These are phyloP conservation scores for Glaucopsyche alexis DNA, from an alignment of 2,888 invertebrate species.

Conservation along the genomic window DNA sequence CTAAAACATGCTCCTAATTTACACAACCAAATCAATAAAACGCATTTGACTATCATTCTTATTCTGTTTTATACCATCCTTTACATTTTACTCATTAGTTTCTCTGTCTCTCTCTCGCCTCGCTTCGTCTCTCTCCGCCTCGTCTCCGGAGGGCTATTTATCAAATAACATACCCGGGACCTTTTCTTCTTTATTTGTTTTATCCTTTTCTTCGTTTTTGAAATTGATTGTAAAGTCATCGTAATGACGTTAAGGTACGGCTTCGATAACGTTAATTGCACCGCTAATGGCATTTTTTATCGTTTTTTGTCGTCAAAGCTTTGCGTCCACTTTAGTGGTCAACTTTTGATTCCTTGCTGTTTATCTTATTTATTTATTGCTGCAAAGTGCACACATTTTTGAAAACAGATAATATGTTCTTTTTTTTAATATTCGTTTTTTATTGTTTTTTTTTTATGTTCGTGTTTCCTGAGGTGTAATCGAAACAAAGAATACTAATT, in stretches of 20 bases:
- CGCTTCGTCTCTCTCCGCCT: conserved; percentile 62
- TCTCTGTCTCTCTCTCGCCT: conserved; percentile 57
- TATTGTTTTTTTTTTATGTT: too few species aligned
- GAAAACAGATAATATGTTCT: background rate
- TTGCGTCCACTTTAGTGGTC: background rate
- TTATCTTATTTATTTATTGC: conserved; percentile 1
- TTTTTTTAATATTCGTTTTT: too few species aligned
- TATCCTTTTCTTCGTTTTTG: conserved; percentile 71
- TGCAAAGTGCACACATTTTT: too few species aligned
- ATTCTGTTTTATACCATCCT: conserved; percentile 60
- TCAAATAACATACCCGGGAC: conserved; percentile 77
- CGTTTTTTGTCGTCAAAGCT: background rate
- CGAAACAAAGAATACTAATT: background rate
- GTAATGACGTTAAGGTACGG: conserved; percentile 71
- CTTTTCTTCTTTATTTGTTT: conserved; percentile 77
- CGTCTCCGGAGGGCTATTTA: conserved; percentile 76
- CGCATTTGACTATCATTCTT: conserved; percentile 71
- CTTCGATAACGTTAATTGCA: conserved; percentile 69
- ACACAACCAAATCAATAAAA: conserved; percentile 48
- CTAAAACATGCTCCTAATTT: conserved; percentile 40
- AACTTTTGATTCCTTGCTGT: background rate
- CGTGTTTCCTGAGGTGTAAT: too few species aligned
- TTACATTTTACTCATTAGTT: conserved; percentile 69
- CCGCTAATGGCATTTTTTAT: conserved; percentile 54
- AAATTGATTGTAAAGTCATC: conserved; percentile 76